phyloP scores from a whole-genome alignment of 2,113 vertebrate species.

The Bucco capensis region DNA sequence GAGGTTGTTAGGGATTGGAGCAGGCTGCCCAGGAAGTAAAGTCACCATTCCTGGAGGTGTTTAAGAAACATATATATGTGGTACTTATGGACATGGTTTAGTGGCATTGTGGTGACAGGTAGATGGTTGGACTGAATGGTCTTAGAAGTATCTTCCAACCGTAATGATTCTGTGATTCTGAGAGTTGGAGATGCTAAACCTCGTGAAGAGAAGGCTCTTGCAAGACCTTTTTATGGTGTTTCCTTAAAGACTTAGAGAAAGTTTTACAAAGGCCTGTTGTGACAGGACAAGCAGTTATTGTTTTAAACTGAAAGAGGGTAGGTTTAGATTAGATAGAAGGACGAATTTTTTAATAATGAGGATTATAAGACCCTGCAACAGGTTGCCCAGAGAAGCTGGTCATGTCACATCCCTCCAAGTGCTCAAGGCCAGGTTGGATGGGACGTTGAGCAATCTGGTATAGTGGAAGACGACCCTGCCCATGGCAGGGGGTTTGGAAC shows the following conservation, averaged over 20 bases:
- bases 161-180: too few relatives aligned
- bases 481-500: accelerated
- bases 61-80: too few relatives aligned
- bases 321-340: background rate
- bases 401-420: background rate
- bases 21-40: too few relatives aligned
- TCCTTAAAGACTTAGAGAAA: background rate
- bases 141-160: too few relatives aligned
- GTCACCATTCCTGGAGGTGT: too few relatives aligned
- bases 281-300: background rate
- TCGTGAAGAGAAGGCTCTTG: background rate
- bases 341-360: background rate
- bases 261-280: background rate
- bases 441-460: background rate
- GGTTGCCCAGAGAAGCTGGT: background rate
- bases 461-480: background rate
- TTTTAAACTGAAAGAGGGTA: background rate
- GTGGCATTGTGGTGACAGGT: too few relatives aligned
- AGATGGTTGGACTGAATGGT: too few relatives aligned
- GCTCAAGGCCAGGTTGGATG: accelerated
- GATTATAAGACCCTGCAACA: background rate
- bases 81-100: too few relatives aligned
- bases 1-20: too few relatives aligned
- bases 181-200: background rate
- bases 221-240: background rate